Evolutionary conservation across 2,113 vertebrate species (phyloP), one percentile per base, ranked within the genome.

Genomic region (Rhinopomastus cyanomelas): DNA sequence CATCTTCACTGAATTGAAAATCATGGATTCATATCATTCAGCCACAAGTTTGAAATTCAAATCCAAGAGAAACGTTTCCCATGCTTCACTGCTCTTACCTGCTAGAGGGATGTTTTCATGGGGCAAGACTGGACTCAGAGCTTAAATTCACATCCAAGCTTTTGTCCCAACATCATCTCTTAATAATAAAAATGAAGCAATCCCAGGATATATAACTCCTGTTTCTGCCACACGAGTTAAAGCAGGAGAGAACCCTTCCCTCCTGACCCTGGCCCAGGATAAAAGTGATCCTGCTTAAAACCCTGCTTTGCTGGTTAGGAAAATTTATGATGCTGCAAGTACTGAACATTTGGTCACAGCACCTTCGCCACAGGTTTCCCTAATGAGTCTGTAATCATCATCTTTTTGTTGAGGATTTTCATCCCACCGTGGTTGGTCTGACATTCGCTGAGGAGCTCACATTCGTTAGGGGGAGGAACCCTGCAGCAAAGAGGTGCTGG

Each of bases 381-480:
- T 96, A 95, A 96, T 90, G 93, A 95, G 73, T 67, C 88, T 92
- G 84, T 77, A 94, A 95, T 96, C 77, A 91, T 85, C 42, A 81
- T 85, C 89, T 86, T 86, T 85, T 66, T 84, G 73, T 72, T 59
- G 72, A 77, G 64, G 74, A 44, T 83, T 89, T 95, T 89, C 66
- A 66, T 88, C 79, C 85, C 1, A 1, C 32, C 52, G 62, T 84
- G 53, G 25, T 1, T 93, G 77, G 34, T 73, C 78, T 93, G 94
- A 91, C 75, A 78, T 83, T 93, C 51, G 80, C 25, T 4, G 3
- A 93, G 86, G 39, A 8, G 4, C 36, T 89, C 69, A 12, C 29
- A 51, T 39, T 92, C 34, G 60, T 95, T 55, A 39, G 37, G 44
- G 62, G 76, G 46, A 85, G 39, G 74, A 87, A 57, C 14, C 48